These are phyloP conservation scores for Bucorvus abyssinicus DNA, from an alignment of 2,797 vertebrate genomes.

Conservation along the genomic window DNA sequence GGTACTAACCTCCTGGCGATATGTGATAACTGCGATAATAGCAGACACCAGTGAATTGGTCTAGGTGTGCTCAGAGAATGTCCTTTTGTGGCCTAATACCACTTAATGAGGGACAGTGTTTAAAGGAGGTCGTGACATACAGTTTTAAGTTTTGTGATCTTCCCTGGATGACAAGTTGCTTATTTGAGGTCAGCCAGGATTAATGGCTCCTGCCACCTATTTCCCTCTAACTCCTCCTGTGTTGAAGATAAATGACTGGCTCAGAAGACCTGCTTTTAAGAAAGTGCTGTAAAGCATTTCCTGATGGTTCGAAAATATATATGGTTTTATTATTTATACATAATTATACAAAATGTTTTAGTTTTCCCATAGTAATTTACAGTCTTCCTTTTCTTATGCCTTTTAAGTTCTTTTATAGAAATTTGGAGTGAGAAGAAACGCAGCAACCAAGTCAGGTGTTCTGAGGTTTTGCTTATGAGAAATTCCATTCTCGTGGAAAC, in stretches of 20 bases:
- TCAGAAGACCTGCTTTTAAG: background rate
- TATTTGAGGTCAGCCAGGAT: slow-evolving; percentile 30
- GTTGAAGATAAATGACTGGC: background rate
- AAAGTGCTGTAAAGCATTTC: background rate
- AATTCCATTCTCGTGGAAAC: background rate
- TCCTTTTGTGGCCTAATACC: background rate
- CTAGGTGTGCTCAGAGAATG: background rate
- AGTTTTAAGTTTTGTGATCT: slow-evolving; percentile 2
- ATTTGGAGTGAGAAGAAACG: background rate
- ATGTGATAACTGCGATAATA: background rate
- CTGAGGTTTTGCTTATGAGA: background rate
- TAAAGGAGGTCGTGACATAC: background rate
- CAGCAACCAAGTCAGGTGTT: background rate
- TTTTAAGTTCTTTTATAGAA: background rate
- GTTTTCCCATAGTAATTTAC: background rate
- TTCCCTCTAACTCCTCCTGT: background rate
- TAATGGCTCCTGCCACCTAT: background rate
- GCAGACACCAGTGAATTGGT: background rate
- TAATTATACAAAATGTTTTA: background rate
- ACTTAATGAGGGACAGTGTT: background rate
- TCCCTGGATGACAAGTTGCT: background rate
- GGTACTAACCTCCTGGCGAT: background rate
- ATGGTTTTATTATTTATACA: background rate
- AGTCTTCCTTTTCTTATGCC: background rate
- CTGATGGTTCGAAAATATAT: background rate